Evolutionary conservation across 2,888 invertebrate species (phyloP).

Genomic region (Scaptomyza tumidula): DNA sequence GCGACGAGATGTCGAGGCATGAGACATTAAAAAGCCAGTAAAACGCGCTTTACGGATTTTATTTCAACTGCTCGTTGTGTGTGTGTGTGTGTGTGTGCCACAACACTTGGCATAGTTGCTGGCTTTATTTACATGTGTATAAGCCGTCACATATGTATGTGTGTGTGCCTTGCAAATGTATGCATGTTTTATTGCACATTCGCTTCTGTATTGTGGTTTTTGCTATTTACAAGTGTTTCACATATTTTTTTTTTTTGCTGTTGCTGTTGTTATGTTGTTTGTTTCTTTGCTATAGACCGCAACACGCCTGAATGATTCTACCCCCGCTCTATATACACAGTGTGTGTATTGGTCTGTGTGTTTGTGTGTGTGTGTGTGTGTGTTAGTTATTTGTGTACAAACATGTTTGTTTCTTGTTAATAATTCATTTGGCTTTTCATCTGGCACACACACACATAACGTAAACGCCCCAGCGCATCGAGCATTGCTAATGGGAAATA

Average conservation of each 20-base stretch:
- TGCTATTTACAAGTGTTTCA: slow-evolving; percentile 78
- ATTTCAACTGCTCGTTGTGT: slow-evolving; percentile 51
- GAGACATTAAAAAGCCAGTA: slow-evolving; percentile 79
- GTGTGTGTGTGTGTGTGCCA: slow-evolving; percentile 30
- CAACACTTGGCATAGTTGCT: slow-evolving; percentile 70
- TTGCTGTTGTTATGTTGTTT: slow-evolving; percentile 19
- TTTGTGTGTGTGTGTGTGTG: slow-evolving; percentile 32
- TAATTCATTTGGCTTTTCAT: slow-evolving; percentile 79
- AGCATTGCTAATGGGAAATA: slow-evolving; percentile 78
- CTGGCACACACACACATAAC: slow-evolving; percentile 67
- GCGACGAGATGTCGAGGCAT: slow-evolving; percentile 53
- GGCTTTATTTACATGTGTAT: slow-evolving; percentile 42
- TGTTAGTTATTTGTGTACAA: slow-evolving; percentile 63
- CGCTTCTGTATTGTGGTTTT: slow-evolving; percentile 74
- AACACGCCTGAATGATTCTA: slow-evolving; percentile 58
- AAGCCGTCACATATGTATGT: slow-evolving; percentile 14
- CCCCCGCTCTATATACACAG: slow-evolving; percentile 17
- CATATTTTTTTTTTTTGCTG: slow-evolving; percentile 22
- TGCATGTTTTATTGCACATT: slow-evolving; percentile 78
- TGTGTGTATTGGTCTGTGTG: slow-evolving; percentile 4
- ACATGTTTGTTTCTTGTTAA: slow-evolving; percentile 75
- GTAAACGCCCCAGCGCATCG: slow-evolving; percentile 62
- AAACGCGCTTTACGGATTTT: slow-evolving; percentile 80
- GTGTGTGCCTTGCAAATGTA: slow-evolving; percentile 62
- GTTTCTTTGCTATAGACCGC: slow-evolving; percentile 47